phyloP scores from a whole-genome alignment of 2,888 invertebrate species.

The Ophion obscuratus region DNA sequence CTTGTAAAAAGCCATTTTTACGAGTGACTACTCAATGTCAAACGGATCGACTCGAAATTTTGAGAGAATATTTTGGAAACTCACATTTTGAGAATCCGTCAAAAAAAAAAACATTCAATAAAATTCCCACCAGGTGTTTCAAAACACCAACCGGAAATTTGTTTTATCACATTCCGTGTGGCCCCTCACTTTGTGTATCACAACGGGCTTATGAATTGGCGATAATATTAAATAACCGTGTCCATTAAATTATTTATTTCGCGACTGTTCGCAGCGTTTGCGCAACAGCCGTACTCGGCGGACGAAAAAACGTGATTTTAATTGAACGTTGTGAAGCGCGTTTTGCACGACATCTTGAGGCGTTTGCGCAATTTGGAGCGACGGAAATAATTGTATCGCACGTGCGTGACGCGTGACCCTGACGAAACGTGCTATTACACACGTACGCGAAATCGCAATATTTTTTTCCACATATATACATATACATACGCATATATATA shows the following conservation, averaged over 20 bases:
- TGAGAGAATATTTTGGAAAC: too few relatives aligned
- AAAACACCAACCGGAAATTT: neutral
- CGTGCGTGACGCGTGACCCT: conserved; percentile 28
- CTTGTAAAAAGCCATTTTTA: too few relatives aligned
- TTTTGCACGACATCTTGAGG: conserved; percentile 1
- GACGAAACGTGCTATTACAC: conserved; percentile 30
- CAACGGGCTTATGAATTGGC: neutral
- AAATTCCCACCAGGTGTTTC: too few relatives aligned
- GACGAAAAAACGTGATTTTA: conserved; percentile 10
- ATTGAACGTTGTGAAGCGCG: conserved; percentile 18
- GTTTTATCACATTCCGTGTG: too few relatives aligned
- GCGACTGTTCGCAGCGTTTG: neutral
- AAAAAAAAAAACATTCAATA: too few relatives aligned
- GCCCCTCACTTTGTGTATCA: neutral
- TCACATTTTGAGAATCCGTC: too few relatives aligned
- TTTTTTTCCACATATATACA: neutral
- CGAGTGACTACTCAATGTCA: too few relatives aligned
- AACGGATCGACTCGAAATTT: too few relatives aligned
- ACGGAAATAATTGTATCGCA: conserved; percentile 23
- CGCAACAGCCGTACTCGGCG: neutral
- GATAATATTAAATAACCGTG: neutral
- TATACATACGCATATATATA: too few relatives aligned
- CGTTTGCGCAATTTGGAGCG: conserved; percentile 37
- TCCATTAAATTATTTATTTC: conserved; percentile 2
- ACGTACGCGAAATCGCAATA: neutral